Percentiles rank a stretch among this genome's conserved stretches.
Evolutionary conservation across 2,888 invertebrate species (phyloP).

Genomic region (Thecophora atra): DNA sequence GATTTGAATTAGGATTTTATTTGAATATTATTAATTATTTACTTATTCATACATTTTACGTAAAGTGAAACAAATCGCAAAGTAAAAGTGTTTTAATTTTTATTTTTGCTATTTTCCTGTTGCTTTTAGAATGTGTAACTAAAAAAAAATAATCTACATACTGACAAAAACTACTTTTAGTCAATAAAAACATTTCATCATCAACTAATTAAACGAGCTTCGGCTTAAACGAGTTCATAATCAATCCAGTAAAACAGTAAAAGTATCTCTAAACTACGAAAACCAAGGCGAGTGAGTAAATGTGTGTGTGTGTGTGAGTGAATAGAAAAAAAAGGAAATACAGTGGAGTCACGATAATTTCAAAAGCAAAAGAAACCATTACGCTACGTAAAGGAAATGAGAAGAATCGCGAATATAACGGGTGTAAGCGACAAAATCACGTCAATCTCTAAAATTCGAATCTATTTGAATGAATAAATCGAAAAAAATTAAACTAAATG

Average conservation of each 20-base stretch:
- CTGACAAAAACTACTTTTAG: conserved; percentile 30
- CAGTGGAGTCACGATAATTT: too few relatives aligned
- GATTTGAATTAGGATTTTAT: conserved; percentile 15
- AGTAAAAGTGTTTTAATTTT: conserved; percentile 28
- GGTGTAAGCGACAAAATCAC: too few relatives aligned
- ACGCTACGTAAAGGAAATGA: too few relatives aligned
- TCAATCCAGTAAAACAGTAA: conserved; percentile 11
- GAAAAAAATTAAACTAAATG: too few relatives aligned
- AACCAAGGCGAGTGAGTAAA: not conserved
- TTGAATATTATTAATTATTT: conserved; percentile 14
- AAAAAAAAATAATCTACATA: too few relatives aligned
- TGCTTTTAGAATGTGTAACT: not conserved
- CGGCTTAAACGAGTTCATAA: conserved; percentile 6
- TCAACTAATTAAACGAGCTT: conserved; percentile 26
- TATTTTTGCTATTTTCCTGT: not conserved
- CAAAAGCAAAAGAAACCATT: too few relatives aligned
- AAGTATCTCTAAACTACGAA: conserved; percentile 30
- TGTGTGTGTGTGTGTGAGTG: not conserved
- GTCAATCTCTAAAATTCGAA: too few relatives aligned
- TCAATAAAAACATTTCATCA: conserved; percentile 41
- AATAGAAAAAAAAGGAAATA: not conserved
- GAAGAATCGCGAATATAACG: too few relatives aligned
- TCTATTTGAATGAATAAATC: too few relatives aligned
- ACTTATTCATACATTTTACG: too few relatives aligned
- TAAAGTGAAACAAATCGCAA: conserved; percentile 18